Conservation (phyloP, 1,140 invertebrate species). For the Drosophila auraria region DNA sequence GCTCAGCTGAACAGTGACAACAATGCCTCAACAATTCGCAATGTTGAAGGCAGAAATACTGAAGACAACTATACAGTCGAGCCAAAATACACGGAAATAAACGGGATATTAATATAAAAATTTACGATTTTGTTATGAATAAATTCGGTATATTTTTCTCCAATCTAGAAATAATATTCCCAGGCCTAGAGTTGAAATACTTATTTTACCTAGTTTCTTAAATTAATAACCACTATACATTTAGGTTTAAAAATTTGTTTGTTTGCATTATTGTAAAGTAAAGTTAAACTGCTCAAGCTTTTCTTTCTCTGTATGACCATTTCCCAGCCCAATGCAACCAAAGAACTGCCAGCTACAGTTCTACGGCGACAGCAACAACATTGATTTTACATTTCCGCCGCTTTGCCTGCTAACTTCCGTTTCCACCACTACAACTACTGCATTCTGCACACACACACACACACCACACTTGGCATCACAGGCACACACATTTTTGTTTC, state of each 20-base stretch:
- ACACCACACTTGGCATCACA: constrained; percentile 40
- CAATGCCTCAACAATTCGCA: constrained; percentile 70
- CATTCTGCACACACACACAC: constrained; percentile 4
- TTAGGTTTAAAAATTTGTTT: no score
- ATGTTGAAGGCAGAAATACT: constrained; percentile 23
- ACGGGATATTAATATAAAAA: neutral
- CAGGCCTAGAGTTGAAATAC: no score
- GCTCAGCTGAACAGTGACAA: constrained; percentile 67
- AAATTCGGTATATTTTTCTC: neutral
- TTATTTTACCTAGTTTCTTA: no score
- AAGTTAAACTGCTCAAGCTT: no score
- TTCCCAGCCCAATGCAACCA: constrained; percentile 3
- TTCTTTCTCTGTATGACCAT: constrained; percentile 4
- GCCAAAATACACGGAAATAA: neutral
- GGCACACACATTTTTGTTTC: constrained; percentile 48
- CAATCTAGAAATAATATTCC: neutral
- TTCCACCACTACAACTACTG: constrained; percentile 37
- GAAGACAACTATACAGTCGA: constrained; percentile 10
- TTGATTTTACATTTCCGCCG: constrained; percentile 81
- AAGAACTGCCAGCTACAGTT: constrained; percentile 55
- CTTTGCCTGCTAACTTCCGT: constrained; percentile 72
- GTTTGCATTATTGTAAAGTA: no score
- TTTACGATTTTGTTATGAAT: no score
- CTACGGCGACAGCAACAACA: constrained; percentile 63
- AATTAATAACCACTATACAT: neutral